Base-by-base conservation (phyloP, 2,888 invertebrate species). In the Erannis defoliaria region DNA sequence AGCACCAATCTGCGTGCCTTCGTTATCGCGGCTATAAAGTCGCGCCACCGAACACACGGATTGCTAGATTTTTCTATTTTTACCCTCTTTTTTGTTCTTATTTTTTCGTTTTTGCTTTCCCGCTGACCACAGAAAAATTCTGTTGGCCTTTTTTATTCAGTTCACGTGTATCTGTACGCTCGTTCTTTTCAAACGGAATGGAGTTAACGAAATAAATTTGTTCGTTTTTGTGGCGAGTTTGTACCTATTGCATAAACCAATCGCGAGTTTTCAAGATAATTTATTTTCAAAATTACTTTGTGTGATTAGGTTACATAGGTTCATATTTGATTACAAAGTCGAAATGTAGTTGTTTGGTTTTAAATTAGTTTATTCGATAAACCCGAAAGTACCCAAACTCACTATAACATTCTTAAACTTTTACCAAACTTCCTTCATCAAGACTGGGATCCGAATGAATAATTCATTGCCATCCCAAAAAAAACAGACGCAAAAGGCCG, bases 21-120 rank as follows among this genome's bases (percentile, higher is more conserved):
- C 82, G 85, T 82, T 86, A 86, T 83, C 84, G 80, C 72, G 48
- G 69, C 80, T 82, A 82, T 85, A 85, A 86, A 86, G 82, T 82
- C 82, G 74, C 74, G 73, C 54, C 67, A 63, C 70, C 55, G 73
- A 74, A 73, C 68, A 68, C 72, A 68, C 74, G 77, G 76, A 77
- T 82, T 82, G 82, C 82, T 84, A 84, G 81, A 77, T 82, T 85
- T 84, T 76, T 71, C 68, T 55, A 48, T 60, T 50, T 66, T 55
- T 60, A 9, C 38, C 45, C 53, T n/a, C 14, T 23, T 23, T 60
- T 60, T 59, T 50, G 67, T 63, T 62, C 70, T 65, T 71, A 77
- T 84, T 85, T 82, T 77, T 71, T 33, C 56, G 46, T 60, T 70
- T 70, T 64, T 49, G 65, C 65, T 68, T 64, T 64, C 61, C 72